Evolutionary conservation across 2,888 invertebrate genomes (phyloP).

Genomic region (Pharmacophagus antenor): DNA sequence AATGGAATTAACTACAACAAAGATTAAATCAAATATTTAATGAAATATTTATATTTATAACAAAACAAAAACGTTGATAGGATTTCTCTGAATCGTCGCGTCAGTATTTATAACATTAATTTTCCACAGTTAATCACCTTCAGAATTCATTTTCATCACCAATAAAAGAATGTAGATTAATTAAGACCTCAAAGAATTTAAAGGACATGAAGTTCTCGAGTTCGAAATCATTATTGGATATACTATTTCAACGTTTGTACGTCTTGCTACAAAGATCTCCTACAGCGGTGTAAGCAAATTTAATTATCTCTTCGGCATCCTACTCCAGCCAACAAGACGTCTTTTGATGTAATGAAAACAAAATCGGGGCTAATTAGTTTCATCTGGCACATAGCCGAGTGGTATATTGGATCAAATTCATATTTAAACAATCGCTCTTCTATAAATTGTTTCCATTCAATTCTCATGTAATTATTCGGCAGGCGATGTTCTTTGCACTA

Average conservation of each 20-base stretch:
- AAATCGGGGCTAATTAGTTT: constrained; percentile 22
- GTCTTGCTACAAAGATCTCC: constrained; percentile 12
- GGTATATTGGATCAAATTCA: constrained; percentile 1
- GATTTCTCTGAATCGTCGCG: too few species aligned
- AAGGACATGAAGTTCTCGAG: too few species aligned
- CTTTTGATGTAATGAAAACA: constrained; percentile 25
- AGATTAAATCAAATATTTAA: too few species aligned
- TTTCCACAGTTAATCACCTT: too few species aligned
- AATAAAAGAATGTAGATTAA: too few species aligned
- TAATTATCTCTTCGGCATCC: constrained; percentile 23
- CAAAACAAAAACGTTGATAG: too few species aligned
- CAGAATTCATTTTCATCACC: too few species aligned
- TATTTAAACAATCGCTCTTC: neutral
- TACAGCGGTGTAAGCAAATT: constrained; percentile 14
- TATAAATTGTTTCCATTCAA: neutral
- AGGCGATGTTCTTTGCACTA: neutral
- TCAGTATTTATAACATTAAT: too few species aligned
- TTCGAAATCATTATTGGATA: neutral
- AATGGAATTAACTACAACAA: too few species aligned
- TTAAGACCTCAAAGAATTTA: too few species aligned
- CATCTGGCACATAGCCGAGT: constrained; percentile 5
- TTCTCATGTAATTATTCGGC: neutral
- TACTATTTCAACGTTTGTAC: neutral
- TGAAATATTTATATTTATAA: too few species aligned
- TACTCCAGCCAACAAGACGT: constrained; percentile 11